These are phyloP conservation scores for Felis catus DNA, from an alignment of 2,113 vertebrate species.

Conservation along the genomic window DNA sequence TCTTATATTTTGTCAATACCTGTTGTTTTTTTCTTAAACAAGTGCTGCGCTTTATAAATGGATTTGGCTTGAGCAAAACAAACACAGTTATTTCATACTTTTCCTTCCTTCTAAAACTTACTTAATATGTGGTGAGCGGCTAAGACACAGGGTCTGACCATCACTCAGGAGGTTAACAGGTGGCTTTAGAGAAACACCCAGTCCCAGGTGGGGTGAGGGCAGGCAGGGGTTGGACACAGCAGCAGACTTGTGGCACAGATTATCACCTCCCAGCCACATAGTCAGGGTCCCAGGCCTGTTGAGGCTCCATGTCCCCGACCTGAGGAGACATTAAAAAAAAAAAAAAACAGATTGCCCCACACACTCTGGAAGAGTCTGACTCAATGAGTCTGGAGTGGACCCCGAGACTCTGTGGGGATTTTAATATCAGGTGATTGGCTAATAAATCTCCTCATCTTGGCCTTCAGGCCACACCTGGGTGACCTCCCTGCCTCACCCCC, in stretches of 20 bases:
- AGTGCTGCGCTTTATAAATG: conserved; percentile 82
- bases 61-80: conserved; percentile 77
- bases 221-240: background rate
- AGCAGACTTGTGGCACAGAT: background rate
- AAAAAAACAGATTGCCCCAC: background rate
- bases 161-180: background rate
- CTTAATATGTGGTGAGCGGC: background rate
- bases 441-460: background rate
- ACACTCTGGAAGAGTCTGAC: background rate
- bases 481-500: background rate
- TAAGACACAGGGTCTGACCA: background rate
- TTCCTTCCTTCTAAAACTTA: conserved; percentile 47
- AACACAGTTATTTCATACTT: conserved; percentile 66
- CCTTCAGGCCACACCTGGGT: background rate
- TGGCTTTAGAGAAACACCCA: background rate
- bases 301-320: background rate
- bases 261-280: accelerated
- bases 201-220: background rate
- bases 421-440: background rate
- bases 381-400: background rate
- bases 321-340: background rate
- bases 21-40: conserved; percentile 77
- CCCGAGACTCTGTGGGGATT: background rate
- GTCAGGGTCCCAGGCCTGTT: background rate
- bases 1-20: conserved; percentile 85